Evolutionary conservation across 2,888 invertebrate species (phyloP).

Genomic region (Abrostola tripartita): DNA sequence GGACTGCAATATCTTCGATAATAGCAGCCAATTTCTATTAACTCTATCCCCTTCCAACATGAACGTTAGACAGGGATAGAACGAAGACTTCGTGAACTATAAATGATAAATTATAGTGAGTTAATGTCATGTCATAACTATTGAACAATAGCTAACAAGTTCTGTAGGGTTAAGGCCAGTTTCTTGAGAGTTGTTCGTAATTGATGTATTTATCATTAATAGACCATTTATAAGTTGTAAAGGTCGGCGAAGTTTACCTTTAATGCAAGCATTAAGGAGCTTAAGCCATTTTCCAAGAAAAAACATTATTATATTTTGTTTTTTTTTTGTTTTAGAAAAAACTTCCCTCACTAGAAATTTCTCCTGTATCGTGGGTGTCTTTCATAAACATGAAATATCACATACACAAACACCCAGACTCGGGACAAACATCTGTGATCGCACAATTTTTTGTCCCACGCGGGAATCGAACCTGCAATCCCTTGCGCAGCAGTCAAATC

Average conservation of each 20-base stretch:
- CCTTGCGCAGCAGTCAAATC: too few species aligned
- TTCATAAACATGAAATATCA: too few species aligned
- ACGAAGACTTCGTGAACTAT: constrained; percentile 31
- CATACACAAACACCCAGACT: too few species aligned
- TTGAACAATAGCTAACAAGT: constrained; percentile 43
- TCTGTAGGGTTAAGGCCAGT: constrained; percentile 34
- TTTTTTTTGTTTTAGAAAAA: too few species aligned
- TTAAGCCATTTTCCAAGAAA: neutral
- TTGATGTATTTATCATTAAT: constrained; percentile 42
- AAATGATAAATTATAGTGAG: constrained; percentile 41
- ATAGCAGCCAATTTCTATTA: constrained; percentile 26
- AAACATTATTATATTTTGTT: too few species aligned
- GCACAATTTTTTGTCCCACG: too few species aligned
- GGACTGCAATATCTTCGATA: constrained; percentile 39
- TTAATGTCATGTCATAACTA: constrained; percentile 44
- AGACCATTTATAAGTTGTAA: constrained; percentile 21
- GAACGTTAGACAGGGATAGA: constrained; percentile 8
- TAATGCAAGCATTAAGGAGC: neutral
- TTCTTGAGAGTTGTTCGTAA: constrained; percentile 42
- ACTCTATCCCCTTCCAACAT: constrained; percentile 14
- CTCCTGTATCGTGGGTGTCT: too few species aligned
- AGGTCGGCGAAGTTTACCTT: constrained; percentile 19
- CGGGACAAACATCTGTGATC: too few species aligned
- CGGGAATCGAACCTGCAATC: too few species aligned
- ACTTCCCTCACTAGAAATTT: too few species aligned